phyloP scores from a whole-genome alignment of 2,797 vertebrate genomes.

The Gobionotothen gibberifrons region DNA sequence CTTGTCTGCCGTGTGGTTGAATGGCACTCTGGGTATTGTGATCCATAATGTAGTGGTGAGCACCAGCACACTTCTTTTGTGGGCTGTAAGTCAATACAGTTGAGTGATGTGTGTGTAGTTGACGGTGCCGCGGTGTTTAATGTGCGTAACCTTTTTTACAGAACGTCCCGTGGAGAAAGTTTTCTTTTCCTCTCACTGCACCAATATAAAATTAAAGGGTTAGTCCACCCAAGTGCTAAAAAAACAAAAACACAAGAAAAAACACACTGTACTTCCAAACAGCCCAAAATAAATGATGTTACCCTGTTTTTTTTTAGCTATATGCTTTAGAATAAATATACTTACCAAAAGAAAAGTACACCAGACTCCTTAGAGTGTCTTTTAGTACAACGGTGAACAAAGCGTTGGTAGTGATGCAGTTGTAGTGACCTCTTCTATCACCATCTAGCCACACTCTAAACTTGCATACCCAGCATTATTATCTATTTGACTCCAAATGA shows the following conservation, averaged over 20 bases:
- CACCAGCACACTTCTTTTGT: conserved; percentile 78
- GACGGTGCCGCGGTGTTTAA: conserved; percentile 8
- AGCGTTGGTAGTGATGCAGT: no score
- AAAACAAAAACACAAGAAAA: background rate
- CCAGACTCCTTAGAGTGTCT: no score
- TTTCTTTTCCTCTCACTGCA: background rate
- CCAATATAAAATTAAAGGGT: conserved; percentile 3
- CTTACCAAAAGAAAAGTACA: no score
- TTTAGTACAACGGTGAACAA: no score
- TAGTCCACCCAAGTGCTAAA: background rate
- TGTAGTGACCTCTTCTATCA: no score
- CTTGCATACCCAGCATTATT: no score
- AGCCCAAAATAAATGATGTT: background rate
- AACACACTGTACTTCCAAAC: background rate
- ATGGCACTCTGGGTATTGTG: conserved; percentile 70
- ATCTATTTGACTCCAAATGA: no score
- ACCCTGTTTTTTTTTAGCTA: background rate
- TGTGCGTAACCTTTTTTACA: conserved; percentile 32
- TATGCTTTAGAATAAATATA: no score
- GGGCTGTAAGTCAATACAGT: conserved; percentile 64
- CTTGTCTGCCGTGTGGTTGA: conserved; percentile 68
- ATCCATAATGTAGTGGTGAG: conserved; percentile 60
- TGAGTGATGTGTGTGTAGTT: conserved; percentile 47
- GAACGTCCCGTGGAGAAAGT: conserved; percentile 12
- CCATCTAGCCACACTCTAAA: no score